Evolutionary conservation across 2,113 vertebrate species (phyloP).

Genomic region (Amblyornis subalaris): DNA sequence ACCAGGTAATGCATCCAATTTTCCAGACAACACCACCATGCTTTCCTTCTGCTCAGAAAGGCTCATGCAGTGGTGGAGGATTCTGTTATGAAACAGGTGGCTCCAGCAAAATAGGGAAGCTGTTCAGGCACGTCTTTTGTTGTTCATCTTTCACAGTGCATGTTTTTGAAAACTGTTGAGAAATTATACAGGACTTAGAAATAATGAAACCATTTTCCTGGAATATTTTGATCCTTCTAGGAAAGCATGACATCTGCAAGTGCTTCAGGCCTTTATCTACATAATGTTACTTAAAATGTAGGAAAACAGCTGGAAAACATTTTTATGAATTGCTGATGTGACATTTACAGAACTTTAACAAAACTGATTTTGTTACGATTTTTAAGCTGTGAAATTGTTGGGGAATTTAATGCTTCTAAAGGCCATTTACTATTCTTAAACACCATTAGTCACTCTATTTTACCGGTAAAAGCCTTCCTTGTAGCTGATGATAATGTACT

Average conservation of each 20-base stretch:
- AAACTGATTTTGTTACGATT: neutral
- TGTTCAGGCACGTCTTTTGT: accelerated
- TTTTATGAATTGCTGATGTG: neutral
- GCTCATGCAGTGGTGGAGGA: neutral
- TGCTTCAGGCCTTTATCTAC: neutral
- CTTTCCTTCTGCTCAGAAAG: neutral
- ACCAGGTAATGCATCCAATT: neutral
- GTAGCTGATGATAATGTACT: neutral
- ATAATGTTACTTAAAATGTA: neutral
- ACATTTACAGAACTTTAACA: neutral
- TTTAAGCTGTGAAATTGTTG: neutral
- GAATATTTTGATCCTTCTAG: neutral
- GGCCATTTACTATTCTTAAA: neutral
- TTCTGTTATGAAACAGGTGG: accelerated
- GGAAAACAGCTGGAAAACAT: neutral
- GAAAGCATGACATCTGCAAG: neutral
- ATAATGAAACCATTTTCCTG: neutral
- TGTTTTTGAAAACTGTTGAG: neutral
- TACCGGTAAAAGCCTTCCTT: neutral
- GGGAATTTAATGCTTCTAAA: neutral
- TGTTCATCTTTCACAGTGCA: neutral
- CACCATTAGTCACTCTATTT: neutral
- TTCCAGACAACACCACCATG: too few species aligned
- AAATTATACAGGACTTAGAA: neutral
- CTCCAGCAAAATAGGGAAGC: neutral